phyloP scores from a whole-genome alignment of 2,797 vertebrate species.

The Ceryle rudis region DNA sequence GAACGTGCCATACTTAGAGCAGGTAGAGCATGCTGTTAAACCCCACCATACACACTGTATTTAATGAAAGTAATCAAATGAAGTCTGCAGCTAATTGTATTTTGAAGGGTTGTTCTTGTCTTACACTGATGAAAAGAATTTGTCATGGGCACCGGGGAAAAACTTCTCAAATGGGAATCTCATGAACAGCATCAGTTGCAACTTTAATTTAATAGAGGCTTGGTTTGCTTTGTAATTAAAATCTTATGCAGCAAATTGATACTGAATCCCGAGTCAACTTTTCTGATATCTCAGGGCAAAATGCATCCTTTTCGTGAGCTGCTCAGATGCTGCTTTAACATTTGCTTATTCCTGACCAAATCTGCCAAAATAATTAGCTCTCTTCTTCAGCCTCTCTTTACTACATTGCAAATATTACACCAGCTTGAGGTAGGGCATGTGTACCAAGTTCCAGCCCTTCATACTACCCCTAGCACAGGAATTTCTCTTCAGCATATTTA shows the following conservation, averaged over 20 bases:
- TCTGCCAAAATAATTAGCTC: background rate
- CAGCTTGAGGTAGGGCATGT: background rate
- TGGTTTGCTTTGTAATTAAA: conserved; percentile 67
- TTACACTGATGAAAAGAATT: conserved; percentile 64
- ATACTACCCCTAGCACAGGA: background rate
- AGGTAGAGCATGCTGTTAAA: conserved; percentile 60
- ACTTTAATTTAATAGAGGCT: conserved; percentile 61
- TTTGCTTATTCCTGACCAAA: background rate
- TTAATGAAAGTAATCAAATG: conserved; percentile 64
- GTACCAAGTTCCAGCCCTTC: background rate
- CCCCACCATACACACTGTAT: conserved; percentile 25
- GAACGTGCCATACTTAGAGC: conserved; percentile 54
- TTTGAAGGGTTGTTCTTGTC: conserved; percentile 64
- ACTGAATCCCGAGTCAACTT: conserved; percentile 42
- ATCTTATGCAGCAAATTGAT: conserved; percentile 47
- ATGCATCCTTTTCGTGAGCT: background rate
- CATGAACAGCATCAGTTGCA: conserved; percentile 51
- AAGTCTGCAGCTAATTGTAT: conserved; percentile 63
- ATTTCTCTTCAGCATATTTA: background rate
- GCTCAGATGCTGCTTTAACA: background rate
- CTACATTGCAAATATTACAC: background rate
- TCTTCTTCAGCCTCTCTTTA: background rate
- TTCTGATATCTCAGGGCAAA: conserved; percentile 7
- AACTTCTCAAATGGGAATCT: conserved; percentile 54
- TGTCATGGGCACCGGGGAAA: conserved; percentile 49